Evolutionary conservation across 2,113 vertebrate genomes (phyloP).

Genomic region (Haemorhous mexicanus): DNA sequence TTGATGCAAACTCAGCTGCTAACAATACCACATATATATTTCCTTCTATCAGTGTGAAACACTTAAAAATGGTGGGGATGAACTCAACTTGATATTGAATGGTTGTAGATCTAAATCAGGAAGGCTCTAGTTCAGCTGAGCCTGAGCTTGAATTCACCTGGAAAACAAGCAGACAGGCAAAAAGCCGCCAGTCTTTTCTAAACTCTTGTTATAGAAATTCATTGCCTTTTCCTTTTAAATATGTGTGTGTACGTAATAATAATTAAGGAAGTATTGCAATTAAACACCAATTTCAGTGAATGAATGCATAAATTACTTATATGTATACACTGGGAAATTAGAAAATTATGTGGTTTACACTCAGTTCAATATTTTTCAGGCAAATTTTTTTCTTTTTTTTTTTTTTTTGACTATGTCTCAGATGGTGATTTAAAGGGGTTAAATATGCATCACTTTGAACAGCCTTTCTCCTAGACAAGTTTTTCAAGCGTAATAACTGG

Average conservation of each 20-base stretch:
- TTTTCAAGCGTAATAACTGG: background rate
- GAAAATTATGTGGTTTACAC: background rate
- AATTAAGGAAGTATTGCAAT: background rate
- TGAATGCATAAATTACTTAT: background rate
- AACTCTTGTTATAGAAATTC: background rate
- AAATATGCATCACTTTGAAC: background rate
- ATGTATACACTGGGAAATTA: background rate
- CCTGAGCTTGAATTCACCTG: background rate
- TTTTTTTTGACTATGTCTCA: background rate
- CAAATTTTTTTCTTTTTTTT: background rate
- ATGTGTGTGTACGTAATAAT: background rate
- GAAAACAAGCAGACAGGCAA: background rate
- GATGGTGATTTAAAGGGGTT: background rate
- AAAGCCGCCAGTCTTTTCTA: fast-evolving
- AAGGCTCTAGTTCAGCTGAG: background rate
- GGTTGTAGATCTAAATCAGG: background rate
- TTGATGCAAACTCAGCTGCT: background rate
- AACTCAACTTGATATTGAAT: background rate
- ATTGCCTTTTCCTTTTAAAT: background rate
- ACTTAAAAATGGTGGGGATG: background rate
- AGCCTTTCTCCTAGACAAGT: background rate
- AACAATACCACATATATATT: background rate
- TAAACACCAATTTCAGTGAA: background rate
- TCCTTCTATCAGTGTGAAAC: background rate
- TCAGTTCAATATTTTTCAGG: background rate